Base-by-base conservation (phyloP, 2,888 invertebrate species). In the Drosophila phalerata region DNA sequence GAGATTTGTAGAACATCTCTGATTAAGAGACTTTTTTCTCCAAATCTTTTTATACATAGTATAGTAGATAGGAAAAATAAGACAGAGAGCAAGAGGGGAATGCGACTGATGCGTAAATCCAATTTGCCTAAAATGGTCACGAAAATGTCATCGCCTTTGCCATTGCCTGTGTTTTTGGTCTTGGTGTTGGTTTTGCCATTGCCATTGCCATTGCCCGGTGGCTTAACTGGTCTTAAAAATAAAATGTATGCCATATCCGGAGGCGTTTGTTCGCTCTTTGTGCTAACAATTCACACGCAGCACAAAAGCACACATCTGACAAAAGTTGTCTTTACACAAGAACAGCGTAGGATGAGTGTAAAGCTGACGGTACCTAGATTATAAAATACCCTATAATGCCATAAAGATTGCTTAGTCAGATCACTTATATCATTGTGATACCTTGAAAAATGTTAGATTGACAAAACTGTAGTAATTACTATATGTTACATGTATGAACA, bases 141-240 rank as follows among this genome's bases (percentile, higher is more conserved):
- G 57, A 63, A 34, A 37, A 30, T 56, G 30, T 45, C 51, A 55
- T 28, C 34, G 32, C 19, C 32, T 19, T 19, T 32, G 32, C 30
- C 17, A 3, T 45, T 45, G 45, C 22, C 2, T 17, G 17, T 15
- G 22, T 15, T 22, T 13, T 19, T n/a, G n/a, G n/a, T 28, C 1
- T 3, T 25, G 28, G 5, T 6, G 3, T 28, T 5, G 4, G 5
- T 6, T n/a, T 45, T 45, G 45, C 22, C 4, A 11, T 28, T 25
- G 8, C 37, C 37, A 37, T 37, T 37, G 22, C 28, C 22, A 22
- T 52, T 49, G 51, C 53, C 47, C 56, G 30, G 30, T 58, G 79
- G 70, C 74, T 78, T 74, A 85, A 74, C 79, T 73, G 81, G 79
- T 70, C 79, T 81, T 69, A 73, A 73, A 73, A 69, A 47, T 79